Evolutionary conservation across 2,797 vertebrate species (phyloP).

Genomic region (Trachops cirrhosus): DNA sequence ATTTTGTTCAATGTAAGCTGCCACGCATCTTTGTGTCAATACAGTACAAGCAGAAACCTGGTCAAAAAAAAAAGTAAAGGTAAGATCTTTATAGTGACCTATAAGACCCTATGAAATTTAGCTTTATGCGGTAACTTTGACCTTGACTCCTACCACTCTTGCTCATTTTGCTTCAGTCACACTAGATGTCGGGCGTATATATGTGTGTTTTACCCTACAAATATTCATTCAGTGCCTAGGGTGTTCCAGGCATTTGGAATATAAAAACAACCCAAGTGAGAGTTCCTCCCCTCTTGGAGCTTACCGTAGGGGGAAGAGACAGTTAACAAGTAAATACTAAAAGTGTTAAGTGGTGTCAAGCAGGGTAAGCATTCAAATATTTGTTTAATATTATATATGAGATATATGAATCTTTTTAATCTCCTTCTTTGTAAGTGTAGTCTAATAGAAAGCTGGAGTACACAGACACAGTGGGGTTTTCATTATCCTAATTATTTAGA

Average conservation of each 20-base stretch:
- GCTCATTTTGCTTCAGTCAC: neutral
- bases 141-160: neutral
- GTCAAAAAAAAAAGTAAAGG: neutral
- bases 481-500: conserved; percentile 16
- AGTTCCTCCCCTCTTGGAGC: neutral
- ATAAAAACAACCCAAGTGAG: conserved; percentile 8
- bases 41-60: neutral
- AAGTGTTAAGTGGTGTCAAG: conserved; percentile 28
- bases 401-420: neutral
- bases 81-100: neutral
- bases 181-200: neutral
- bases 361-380: neutral
- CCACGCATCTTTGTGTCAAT: neutral
- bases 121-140: neutral
- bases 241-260: neutral
- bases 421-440: neutral
- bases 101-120: neutral
- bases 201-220: neutral
- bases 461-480: neutral
- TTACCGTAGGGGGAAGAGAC: neutral
- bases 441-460: neutral
- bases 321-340: neutral
- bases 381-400: conserved; percentile 32
- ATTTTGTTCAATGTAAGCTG: neutral
- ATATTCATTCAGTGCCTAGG: neutral